A percentile compares a stretch with the other conserved stretches of the same genome.
phyloP scores from a whole-genome alignment of 2,797 vertebrate genomes.

The Tragelaphus oryx region DNA sequence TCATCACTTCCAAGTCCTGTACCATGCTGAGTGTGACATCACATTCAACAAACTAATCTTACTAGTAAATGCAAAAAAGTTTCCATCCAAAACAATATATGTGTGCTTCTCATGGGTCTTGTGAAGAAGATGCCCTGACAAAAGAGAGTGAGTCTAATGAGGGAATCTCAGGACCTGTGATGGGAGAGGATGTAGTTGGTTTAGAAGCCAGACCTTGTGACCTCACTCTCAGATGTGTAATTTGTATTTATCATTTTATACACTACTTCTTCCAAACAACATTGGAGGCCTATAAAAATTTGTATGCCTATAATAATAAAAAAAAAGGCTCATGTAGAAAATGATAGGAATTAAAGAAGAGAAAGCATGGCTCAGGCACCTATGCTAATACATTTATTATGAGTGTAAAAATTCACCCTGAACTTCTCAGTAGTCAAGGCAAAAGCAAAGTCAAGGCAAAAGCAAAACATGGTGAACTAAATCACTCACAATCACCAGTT shows the following conservation, averaged over 20 bases:
- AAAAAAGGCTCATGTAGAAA: background rate
- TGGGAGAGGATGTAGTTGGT: background rate
- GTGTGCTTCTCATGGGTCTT: background rate
- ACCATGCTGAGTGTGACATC: background rate
- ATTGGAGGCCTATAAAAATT: background rate
- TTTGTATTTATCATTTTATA: background rate
- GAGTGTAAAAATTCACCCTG: background rate
- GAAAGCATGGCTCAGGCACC: background rate
- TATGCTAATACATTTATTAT: background rate
- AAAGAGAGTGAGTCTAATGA: background rate
- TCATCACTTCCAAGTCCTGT: background rate
- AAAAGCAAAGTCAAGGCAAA: background rate
- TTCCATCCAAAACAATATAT: background rate
- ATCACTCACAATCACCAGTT: background rate
- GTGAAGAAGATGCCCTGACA: background rate
- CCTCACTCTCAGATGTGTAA: background rate
- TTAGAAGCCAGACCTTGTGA: background rate
- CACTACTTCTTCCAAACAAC: background rate
- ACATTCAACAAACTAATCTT: background rate
- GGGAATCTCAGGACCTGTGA: background rate
- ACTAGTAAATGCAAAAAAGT: background rate
- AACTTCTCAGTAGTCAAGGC: background rate
- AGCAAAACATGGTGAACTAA: background rate
- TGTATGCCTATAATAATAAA: background rate
- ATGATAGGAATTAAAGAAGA: background rate